phyloP scores from a whole-genome alignment of 1,140 invertebrate species.

The Solenopsis fugax region DNA sequence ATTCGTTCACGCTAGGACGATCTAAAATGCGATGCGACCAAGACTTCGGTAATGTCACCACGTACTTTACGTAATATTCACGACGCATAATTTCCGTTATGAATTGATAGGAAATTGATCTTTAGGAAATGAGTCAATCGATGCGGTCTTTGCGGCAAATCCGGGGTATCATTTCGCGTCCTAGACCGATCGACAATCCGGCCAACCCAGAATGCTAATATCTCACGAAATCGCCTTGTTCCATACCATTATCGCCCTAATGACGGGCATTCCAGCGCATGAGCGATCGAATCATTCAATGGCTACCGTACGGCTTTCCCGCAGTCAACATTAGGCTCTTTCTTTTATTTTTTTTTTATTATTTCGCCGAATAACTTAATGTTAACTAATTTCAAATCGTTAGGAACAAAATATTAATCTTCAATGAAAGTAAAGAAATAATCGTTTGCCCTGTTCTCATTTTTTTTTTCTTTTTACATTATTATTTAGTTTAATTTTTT shows the following conservation, averaged over 20 bases:
- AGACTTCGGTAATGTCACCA: background rate
- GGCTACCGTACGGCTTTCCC: slow-evolving; percentile 25
- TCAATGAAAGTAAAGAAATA: slow-evolving; percentile 3
- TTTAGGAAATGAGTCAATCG: slow-evolving; percentile 32
- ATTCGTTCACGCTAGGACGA: slow-evolving; percentile 20
- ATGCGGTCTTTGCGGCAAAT: slow-evolving; percentile 41
- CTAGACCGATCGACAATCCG: slow-evolving; percentile 48
- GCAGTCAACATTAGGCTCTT: slow-evolving; percentile 22
- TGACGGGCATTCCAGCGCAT: slow-evolving; percentile 54
- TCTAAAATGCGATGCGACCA: background rate
- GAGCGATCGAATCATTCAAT: slow-evolving; percentile 34
- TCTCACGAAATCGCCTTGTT: slow-evolving; percentile 50
- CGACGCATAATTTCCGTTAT: slow-evolving; percentile 58
- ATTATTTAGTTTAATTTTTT: background rate
- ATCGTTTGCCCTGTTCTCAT: background rate
- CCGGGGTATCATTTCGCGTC: slow-evolving; percentile 35
- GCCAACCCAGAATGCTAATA: slow-evolving; percentile 54
- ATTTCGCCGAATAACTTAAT: background rate
- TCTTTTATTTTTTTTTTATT: slow-evolving; percentile 8
- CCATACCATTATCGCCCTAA: slow-evolving; percentile 65
- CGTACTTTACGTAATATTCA: slow-evolving; percentile 49
- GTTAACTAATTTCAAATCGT: background rate
- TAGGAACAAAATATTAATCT: slow-evolving; percentile 9
- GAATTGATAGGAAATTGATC: slow-evolving; percentile 59
- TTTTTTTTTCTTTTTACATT: slow-evolving; percentile 9